phyloP scores from a whole-genome alignment of 1,140 invertebrate genomes.

The Tetragnatha versicolor region DNA sequence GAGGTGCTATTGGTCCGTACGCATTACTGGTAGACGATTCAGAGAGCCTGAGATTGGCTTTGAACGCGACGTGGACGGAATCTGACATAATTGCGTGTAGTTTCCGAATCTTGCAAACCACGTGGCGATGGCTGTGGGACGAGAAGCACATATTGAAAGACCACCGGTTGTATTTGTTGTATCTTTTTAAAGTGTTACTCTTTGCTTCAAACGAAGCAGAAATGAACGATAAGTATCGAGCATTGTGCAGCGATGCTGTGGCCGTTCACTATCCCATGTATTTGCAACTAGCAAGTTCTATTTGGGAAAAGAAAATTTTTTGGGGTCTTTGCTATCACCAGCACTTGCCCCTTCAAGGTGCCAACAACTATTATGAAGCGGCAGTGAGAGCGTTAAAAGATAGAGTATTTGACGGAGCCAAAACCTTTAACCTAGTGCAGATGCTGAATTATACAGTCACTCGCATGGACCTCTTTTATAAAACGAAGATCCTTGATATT shows the following conservation, averaged over 20 bases:
- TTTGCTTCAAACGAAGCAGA: slow-evolving; percentile 33
- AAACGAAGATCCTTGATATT: slow-evolving; percentile 27
- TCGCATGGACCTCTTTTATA: slow-evolving; percentile 12
- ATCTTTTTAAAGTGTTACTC: slow-evolving; percentile 20
- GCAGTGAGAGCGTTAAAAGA: slow-evolving; percentile 32
- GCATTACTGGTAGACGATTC: slow-evolving; percentile 24
- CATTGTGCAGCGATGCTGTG: slow-evolving; percentile 10
- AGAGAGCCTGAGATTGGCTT: background rate
- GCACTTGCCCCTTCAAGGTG: slow-evolving; percentile 1
- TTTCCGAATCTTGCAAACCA: slow-evolving; percentile 24
- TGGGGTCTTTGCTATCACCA: background rate
- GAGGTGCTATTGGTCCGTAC: slow-evolving; percentile 1
- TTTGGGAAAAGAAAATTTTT: slow-evolving; percentile 7
- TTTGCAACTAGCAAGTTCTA: background rate
- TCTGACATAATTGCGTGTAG: slow-evolving; percentile 21
- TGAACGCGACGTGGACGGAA: background rate
- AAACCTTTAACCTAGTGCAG: slow-evolving; percentile 27
- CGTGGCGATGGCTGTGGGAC: slow-evolving; percentile 43
- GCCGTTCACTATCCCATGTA: slow-evolving; percentile 17
- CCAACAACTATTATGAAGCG: slow-evolving; percentile 42
- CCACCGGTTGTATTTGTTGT: slow-evolving; percentile 25
- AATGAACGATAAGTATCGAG: slow-evolving; percentile 37
- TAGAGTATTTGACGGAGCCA: slow-evolving; percentile 11
- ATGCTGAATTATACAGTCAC: slow-evolving; percentile 18
- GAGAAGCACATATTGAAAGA: slow-evolving; percentile 36